A percentile compares a stretch with the other conserved stretches of the same genome.
phyloP scores from a whole-genome alignment of 2,888 invertebrate genomes.

The Agrochola circellaris region DNA sequence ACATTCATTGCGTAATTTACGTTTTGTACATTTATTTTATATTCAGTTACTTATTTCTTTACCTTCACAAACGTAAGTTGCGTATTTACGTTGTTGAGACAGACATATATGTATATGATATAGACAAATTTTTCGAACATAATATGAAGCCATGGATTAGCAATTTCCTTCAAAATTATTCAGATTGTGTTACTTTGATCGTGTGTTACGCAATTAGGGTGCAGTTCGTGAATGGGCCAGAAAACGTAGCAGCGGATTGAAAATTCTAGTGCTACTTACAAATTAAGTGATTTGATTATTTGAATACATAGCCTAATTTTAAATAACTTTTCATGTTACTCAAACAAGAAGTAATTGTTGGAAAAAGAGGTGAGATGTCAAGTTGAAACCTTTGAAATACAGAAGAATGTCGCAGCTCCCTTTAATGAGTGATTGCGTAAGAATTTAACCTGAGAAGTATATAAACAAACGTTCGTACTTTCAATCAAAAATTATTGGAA shows the following conservation, averaged over 20 bases:
- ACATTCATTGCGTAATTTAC: too few species aligned
- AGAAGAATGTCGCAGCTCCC: not conserved
- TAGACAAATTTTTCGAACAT: too few species aligned
- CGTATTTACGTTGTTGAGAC: too few species aligned
- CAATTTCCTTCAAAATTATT: too few species aligned
- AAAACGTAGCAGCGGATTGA: not conserved
- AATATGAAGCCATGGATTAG: too few species aligned
- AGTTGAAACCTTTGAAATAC: not conserved
- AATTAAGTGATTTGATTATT: not conserved
- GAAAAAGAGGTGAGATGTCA: not conserved
- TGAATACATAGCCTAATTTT: not conserved
- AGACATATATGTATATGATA: too few species aligned
- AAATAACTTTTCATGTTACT: not conserved
- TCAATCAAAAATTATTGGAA: not conserved
- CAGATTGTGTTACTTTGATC: too few species aligned
- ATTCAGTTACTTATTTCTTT: too few species aligned
- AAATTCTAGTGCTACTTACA: not conserved
- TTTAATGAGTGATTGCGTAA: not conserved
- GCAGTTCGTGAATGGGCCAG: not conserved
- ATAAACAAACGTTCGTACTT: not conserved
- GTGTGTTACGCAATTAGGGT: too few species aligned
- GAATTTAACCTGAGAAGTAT: not conserved
- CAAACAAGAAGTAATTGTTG: slow-evolving; percentile 6
- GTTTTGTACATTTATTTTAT: too few species aligned
- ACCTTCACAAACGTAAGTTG: too few species aligned